Evolutionary conservation across 2,113 vertebrate species (phyloP), one percentile per base, ranked within the genome.

Genomic region (Amia ocellicauda): DNA sequence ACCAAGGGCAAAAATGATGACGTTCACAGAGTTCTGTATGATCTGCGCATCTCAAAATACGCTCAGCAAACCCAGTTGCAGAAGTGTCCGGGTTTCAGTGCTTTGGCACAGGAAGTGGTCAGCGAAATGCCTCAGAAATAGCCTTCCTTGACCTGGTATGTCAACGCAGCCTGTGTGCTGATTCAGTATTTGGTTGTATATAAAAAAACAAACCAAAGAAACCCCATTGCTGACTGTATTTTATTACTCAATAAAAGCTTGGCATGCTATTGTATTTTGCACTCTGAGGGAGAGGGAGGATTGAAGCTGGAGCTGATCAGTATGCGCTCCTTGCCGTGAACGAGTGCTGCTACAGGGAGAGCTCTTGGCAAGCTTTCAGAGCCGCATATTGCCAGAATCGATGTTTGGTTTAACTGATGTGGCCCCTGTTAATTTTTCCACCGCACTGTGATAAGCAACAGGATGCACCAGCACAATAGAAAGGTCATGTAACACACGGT

Each of bases 371-470:
- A 50, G 13, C 40, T 24, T 47, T 60, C 58, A 60, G 31, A 60
- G 41, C 42, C 4, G 24, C 41, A 28, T 26, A 36, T 26, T 29
- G 40, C 41, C 28, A 2, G 45, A 49, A 58, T 42, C 51, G 23
- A 60, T 47, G 28, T 41, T 60, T 36, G 19, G 45, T 51, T 59
- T 3, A 24, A 26, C 24, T 11, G 40, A 45, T 27, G 54, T 28
- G 27, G 62, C 50, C 23, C 13, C 49, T 16, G 27, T 40, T 55
- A 52, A 50, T 60, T 54, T 63, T 57, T 60, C 45, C 55, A 23
- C 20, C 26, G 11, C 47, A 51, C 3, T n/a, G 10, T n/a, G 55
- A 8, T 31, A 31, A 47, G 43, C n/a, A 47, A 28, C 31, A 41
- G 56, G 31, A 29, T 26, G 31, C 56, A 22, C 1, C 8, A 19